Conservation (phyloP, 2,888 invertebrate species). For the Dolichopus griseipennis region DNA sequence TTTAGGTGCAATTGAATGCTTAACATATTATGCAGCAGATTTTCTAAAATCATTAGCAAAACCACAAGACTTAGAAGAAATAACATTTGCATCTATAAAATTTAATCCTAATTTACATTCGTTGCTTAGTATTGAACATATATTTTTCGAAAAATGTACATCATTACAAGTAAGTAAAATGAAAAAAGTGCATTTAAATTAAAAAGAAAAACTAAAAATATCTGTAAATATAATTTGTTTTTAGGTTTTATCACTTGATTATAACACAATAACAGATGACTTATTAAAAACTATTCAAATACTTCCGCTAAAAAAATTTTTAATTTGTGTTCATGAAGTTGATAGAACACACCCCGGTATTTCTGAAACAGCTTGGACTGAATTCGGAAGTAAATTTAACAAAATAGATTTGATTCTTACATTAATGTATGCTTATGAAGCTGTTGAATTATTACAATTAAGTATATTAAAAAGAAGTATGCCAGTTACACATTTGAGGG, state of each 20-base stretch:
- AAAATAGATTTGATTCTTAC: slow-evolving; percentile 38
- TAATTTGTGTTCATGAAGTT: slow-evolving; percentile 62
- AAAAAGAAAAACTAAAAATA: too few relatives aligned
- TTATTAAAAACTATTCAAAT: slow-evolving; percentile 37
- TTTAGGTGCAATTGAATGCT: slow-evolving; percentile 40
- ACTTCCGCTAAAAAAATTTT: slow-evolving; percentile 49
- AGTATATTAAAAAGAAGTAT: slow-evolving; percentile 57
- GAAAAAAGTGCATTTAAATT: not conserved
- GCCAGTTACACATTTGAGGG: slow-evolving; percentile 64
- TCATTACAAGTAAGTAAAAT: slow-evolving; percentile 45
- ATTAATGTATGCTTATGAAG: slow-evolving; percentile 58
- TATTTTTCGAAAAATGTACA: slow-evolving; percentile 51
- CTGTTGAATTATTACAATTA: slow-evolving; percentile 52
- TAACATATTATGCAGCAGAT: slow-evolving; percentile 39
- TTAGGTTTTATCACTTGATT: slow-evolving; percentile 39
- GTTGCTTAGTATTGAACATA: slow-evolving; percentile 46
- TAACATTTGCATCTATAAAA: slow-evolving; percentile 64
- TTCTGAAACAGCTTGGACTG: slow-evolving; percentile 55
- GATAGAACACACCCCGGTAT: slow-evolving; percentile 55
- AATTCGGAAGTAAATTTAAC: slow-evolving; percentile 43
- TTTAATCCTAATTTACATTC: slow-evolving; percentile 61
- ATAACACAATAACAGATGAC: slow-evolving; percentile 40
- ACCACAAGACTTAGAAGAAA: slow-evolving; percentile 50
- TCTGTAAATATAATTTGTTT: slow-evolving; percentile 3
- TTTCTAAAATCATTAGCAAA: slow-evolving; percentile 39